Base-by-base conservation (phyloP, 2,797 vertebrate species). In the Sciurus vulgaris region DNA sequence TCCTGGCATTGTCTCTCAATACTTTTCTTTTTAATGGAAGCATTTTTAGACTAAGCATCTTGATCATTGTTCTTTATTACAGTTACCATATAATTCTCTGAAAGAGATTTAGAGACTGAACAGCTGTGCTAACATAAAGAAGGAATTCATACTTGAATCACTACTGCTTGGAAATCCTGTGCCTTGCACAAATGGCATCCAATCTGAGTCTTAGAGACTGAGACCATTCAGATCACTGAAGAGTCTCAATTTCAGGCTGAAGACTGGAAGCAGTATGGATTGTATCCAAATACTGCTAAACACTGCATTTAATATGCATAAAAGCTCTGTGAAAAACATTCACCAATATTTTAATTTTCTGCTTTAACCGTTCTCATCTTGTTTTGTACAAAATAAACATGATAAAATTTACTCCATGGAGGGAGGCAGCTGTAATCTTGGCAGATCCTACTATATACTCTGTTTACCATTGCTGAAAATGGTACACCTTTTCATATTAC, bases 321-420 rank as follows among this genome's bases (percentile, higher is more conserved):
- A 89, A 92, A 41, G 0, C 3, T 56, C 22, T 49, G 2, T 67
- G 70, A 83, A 85, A 49, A 5, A 1, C 9, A 28, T 56, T 59
- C 28, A 88, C n/a, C 59, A 44, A 44, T n/a, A 13, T 77, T 91
- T 85, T 67, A 44, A 85, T 90, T 74, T 95, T 35, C 14, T 61
- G 9, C 59, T 33, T 81, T 76, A 9, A 91, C 65, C 59, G 82
- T 91, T 59, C 89, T 26, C 59, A 56, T 65, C 12, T 54, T 38
- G 44, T 67, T 82, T 93, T 91, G 28, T 67, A 73, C 7, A 86
- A 96, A 93, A 82, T 77, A 76, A 54, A 74, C 44, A 81, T 30
- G 51, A 67, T 86, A 22, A 51, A 15, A 22, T 51, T n/a, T 61
- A 77, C 14, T 30, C 9, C 26, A 38, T 13, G 59, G 11, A 54